Conservation (phyloP, 2,113 vertebrate species). For the Cyrtonyx montezumae region DNA sequence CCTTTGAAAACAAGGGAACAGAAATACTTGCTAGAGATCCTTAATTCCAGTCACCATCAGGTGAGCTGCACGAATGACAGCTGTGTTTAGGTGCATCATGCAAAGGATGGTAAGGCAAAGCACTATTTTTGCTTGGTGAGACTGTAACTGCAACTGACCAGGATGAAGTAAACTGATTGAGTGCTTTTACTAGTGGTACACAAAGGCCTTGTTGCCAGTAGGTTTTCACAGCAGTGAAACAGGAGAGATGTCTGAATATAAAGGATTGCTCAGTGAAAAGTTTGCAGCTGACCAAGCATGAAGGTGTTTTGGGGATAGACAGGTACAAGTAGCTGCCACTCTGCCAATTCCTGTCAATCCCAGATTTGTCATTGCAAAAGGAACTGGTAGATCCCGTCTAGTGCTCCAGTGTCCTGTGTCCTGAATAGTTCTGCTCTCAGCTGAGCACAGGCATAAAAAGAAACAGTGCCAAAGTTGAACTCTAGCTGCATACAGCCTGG, state of each 20-base stretch:
- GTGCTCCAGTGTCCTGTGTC: background rate
- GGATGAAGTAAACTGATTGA: background rate
- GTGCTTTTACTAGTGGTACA: background rate
- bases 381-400: background rate
- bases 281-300: background rate
- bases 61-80: background rate
- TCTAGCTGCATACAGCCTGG: background rate
- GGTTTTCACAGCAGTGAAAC: background rate
- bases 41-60: fast-evolving
- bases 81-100: background rate
- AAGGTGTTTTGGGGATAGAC: background rate
- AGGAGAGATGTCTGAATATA: background rate
- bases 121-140: background rate
- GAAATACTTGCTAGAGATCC: background rate
- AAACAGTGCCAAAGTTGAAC: background rate
- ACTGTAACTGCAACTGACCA: background rate
- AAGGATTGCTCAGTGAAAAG: background rate
- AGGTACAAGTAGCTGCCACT: background rate
- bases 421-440: background rate
- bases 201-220: background rate
- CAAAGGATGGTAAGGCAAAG: background rate
- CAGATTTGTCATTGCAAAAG: background rate
- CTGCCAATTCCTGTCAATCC: background rate
- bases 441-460: background rate
- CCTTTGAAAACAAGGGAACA: background rate